Base-by-base conservation (phyloP, 2,888 invertebrate species). In the Melangyna quadrimaculata region DNA sequence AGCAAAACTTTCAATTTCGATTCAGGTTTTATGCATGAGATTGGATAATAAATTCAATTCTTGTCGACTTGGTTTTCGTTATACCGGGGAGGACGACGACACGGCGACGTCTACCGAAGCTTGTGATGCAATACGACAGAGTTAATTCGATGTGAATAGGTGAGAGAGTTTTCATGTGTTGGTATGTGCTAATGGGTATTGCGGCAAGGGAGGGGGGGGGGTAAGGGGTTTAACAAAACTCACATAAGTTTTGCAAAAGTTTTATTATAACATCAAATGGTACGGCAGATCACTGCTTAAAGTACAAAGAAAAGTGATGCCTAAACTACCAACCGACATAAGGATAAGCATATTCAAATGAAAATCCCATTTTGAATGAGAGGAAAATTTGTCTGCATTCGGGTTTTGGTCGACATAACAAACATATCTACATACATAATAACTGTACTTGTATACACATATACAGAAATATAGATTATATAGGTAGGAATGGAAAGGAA, bases 31-130 rank as follows among this genome's bases (percentile, higher is more conserved):
- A 83, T 83, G 79, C 79, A 74, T 74, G 70, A 78, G 83, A 79
- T 83, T 83, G 83, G 79, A 83, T 83, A 79, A 83, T 83, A 83
- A 83, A 83, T 83, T 83, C 83, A 78, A 83, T 78, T 79, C 83
- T 57, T 65, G 74, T 83, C 73, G 78, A 67, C 83, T 63, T 40
- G 59, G 72, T 59, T 29, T 74, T 61, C 29, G 45, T 43, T 61
- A n/a, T n/a, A 35, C 35, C 14, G 57, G 8, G 0, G 17, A 17
- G 24, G 40, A n/a, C 17, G 27, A 17, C 43, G 24, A 19, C 3
- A 43, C 65, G 45, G 3, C 37, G 19, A n/a, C n/a, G 27, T 19
- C 32, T 43, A 45, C 19, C 9, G 19, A 79, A 43, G 22, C 35
- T 51, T 72, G 37, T 77, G 75, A 75, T 71, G 71, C 75, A 81